These are phyloP conservation scores for Caenorhabditis macrosperma DNA, from an alignment of 2,888 invertebrate species.

Conservation along the genomic window DNA sequence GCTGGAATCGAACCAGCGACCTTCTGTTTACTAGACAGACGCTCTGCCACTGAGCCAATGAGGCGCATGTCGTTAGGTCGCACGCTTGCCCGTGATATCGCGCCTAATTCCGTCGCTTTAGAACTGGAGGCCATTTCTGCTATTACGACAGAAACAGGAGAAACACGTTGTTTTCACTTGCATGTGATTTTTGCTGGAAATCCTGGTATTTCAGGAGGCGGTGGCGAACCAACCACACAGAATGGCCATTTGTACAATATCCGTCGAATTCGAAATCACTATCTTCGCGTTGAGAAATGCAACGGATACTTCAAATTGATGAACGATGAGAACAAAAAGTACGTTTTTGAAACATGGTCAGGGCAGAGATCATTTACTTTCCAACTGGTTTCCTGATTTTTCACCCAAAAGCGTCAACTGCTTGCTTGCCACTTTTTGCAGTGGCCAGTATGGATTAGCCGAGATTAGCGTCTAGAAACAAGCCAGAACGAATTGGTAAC, in stretches of 20 bases:
- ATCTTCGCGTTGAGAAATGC: constrained; percentile 64
- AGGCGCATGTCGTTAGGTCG: constrained; percentile 28
- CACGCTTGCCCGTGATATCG: not conserved
- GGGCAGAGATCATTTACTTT: constrained; percentile 31
- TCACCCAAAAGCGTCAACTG: constrained; percentile 27
- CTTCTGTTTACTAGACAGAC: constrained; percentile 79
- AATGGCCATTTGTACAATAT: constrained; percentile 44
- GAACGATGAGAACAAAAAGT: constrained; percentile 71
- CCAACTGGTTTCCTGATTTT: constrained; percentile 18
- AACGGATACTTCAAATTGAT: constrained; percentile 72
- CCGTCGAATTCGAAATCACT: constrained; percentile 49
- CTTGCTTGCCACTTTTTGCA: constrained; percentile 36
- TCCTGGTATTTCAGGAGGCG: constrained; percentile 14
- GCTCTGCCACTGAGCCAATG: constrained; percentile 78
- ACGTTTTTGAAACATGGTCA: constrained; percentile 42
- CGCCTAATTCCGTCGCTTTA: not conserved
- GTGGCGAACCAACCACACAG: not conserved
- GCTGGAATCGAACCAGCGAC: constrained; percentile 78
- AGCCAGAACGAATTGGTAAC: constrained; percentile 32
- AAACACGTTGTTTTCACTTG: not conserved
- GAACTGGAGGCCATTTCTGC: too few relatives aligned
- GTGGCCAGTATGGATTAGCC: constrained; percentile 44
- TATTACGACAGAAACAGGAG: too few relatives aligned
- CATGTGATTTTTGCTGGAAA: not conserved
- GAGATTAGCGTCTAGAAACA: constrained; percentile 41